phyloP scores from a whole-genome alignment of 2,113 vertebrate species.

The Cyanistes caeruleus region DNA sequence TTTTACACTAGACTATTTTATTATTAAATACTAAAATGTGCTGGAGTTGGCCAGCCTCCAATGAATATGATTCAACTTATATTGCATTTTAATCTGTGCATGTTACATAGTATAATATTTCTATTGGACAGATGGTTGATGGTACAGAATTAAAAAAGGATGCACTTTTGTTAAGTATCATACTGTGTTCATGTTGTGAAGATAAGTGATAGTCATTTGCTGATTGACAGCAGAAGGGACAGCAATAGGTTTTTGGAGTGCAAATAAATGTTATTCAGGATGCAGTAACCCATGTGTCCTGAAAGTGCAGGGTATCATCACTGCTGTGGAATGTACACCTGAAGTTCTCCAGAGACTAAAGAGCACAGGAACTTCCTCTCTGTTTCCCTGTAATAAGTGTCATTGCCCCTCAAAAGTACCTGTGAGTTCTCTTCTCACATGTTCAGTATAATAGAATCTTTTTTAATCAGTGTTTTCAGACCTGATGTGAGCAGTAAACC shows the following conservation, averaged over 20 bases:
- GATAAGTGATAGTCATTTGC: neutral
- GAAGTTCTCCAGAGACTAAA: neutral
- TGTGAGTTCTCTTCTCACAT: neutral
- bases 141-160: conserved; percentile 41
- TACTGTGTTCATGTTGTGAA: neutral
- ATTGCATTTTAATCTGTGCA: conserved; percentile 73
- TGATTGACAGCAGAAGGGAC: neutral
- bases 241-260: neutral
- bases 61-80: conserved; percentile 67
- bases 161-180: conserved; percentile 52
- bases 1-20: conserved; percentile 72
- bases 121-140: conserved; percentile 60
- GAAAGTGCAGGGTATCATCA: neutral
- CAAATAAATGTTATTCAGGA: neutral
- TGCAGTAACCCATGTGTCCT: neutral
- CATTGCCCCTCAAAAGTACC: neutral
- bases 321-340: neutral
- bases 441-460: neutral
- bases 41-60: conserved; percentile 68
- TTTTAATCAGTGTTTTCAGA: neutral
- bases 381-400: neutral
- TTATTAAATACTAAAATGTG: conserved; percentile 74
- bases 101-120: conserved; percentile 69
- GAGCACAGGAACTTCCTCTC: neutral
- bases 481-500: neutral